Evolutionary conservation across 2,113 vertebrate genomes (phyloP).

Genomic region (Grallaria varia): DNA sequence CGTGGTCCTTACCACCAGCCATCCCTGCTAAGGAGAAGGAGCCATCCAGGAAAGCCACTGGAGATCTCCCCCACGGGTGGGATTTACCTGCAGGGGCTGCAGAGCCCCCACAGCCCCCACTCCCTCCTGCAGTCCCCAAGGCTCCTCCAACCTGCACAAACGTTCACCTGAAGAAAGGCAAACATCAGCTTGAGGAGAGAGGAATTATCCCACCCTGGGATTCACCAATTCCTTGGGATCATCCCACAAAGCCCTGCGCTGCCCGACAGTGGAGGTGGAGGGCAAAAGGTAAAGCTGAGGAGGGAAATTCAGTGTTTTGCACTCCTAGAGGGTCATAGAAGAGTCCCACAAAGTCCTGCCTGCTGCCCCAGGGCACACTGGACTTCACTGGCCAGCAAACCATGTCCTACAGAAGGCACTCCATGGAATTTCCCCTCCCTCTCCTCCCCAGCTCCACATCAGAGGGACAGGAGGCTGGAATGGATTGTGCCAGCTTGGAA

Average conservation of each 20-base stretch:
- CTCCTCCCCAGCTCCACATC: background rate
- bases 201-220: background rate
- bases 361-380: background rate
- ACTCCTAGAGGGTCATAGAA: background rate
- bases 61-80: too few relatives aligned
- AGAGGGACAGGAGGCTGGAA: background rate
- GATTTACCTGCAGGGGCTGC: too few relatives aligned
- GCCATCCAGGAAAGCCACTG: too few relatives aligned
- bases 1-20: too few relatives aligned
- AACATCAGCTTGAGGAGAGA: background rate
- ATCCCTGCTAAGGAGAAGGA: too few relatives aligned
- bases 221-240: background rate
- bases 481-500: background rate
- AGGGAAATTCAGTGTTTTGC: background rate
- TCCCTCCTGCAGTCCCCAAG: too few relatives aligned
- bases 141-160: too few relatives aligned
- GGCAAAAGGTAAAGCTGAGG: background rate
- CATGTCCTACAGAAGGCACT: fast-evolving
- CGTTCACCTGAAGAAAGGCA: background rate
- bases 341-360: too few relatives aligned
- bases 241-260: too few relatives aligned
- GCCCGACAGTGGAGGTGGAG: background rate
- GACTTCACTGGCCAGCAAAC: background rate
- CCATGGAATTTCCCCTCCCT: fast-evolving
- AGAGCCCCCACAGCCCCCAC: too few relatives aligned